phyloP scores from a whole-genome alignment of 2,113 vertebrate genomes.

The Vombatus ursinus region DNA sequence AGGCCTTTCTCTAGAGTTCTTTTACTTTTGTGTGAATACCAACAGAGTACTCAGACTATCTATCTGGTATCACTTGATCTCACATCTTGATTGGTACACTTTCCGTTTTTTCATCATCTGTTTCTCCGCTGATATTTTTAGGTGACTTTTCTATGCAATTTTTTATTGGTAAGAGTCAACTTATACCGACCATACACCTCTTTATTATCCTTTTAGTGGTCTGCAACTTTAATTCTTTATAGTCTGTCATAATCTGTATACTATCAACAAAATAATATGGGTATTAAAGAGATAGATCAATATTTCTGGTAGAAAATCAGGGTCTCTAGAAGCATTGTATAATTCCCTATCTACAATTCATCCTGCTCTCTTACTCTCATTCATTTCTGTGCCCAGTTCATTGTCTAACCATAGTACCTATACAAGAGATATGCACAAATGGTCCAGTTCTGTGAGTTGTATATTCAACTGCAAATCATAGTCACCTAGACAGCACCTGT shows the following conservation, averaged over 20 bases:
- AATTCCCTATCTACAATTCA: background rate
- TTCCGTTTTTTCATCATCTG: no score
- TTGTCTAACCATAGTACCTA: background rate
- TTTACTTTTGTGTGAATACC: background rate
- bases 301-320: background rate
- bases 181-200: background rate
- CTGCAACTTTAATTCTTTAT: background rate
- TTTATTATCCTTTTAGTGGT: background rate
- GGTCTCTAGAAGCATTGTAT: background rate
- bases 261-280: background rate
- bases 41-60: background rate
- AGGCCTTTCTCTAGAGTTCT: background rate
- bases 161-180: background rate
- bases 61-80: no score
- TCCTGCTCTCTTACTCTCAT: background rate
- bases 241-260: no score
- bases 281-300: background rate
- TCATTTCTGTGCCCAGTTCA: background rate
- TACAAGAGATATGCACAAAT: background rate
- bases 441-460: background rate
- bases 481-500: background rate
- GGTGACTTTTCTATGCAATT: background rate
- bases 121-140: background rate
- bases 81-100: no score
- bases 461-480: background rate